Base-by-base conservation (phyloP, 2,113 vertebrate species). In the Tinamus guttatus region DNA sequence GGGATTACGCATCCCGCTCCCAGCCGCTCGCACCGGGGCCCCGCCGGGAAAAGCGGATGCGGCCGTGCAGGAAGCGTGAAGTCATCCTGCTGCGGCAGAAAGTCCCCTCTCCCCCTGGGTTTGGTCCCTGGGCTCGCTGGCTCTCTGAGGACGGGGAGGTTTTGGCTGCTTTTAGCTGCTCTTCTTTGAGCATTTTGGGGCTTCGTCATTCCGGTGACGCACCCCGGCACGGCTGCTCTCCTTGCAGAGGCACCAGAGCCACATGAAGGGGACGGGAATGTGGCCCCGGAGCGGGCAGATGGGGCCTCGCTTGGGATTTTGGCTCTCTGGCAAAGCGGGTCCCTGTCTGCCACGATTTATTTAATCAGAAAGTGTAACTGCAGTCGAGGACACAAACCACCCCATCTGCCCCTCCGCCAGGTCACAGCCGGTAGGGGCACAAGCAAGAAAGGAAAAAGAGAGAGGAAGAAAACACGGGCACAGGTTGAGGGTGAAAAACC, bases 291-390 rank as follows among this genome's bases (percentile, higher is more conserved):
- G 51, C 24, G 25, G 51, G 51, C 7, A 13, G 13, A 27, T 27
- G 51, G 25, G 25, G 51, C 51, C 51, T 52, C 20, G 51, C 51
- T 27, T 27, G 24, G 25, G 24, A 52, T 52, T 52, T 27, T 27
- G 25, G 25, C 25, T 52, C 51, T 14, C 25, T 27, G 13, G 51
- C 51, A 27, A 52, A 25, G 51, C 51, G 20, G 51, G 51, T 27
- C 25, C 51, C 24, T 8, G 25, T 25, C 51, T 27, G 51, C 51
- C 12, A 10, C 12, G 13, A 15, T 52, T 52, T 73, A 20, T 68
- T 73, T 85, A 81, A 81, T 85, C 77, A 73, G 58, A 85, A 43
- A 78, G 45, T 13, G 11, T 89, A 81, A 92, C 85, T 71, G 58
- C 43, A 2, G 32, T 16, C 3, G 2, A 70, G 68, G 67, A 49